These are phyloP conservation scores for Schizopygopsis malacanthus DNA, from an alignment of 2,797 vertebrate species.

Conservation along the genomic window DNA sequence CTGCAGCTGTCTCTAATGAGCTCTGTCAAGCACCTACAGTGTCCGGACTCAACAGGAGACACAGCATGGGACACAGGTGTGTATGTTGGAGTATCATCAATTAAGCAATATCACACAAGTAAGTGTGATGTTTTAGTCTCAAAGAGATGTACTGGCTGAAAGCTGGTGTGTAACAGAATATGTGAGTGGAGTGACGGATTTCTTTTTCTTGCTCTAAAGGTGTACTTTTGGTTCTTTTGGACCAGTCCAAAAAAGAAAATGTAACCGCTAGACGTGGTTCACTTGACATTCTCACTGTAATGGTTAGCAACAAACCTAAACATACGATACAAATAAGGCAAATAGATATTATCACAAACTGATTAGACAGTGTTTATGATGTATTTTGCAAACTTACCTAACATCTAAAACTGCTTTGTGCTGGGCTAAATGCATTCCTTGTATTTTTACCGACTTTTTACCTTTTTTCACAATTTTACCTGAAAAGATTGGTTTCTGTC, in stretches of 20 bases:
- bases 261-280: background rate
- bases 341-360: background rate
- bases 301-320: background rate
- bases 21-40: constrained; percentile 22
- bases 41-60: constrained; percentile 57
- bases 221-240: background rate
- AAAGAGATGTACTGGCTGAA: background rate
- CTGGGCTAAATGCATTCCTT: background rate
- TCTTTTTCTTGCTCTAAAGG: background rate
- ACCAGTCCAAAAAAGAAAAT: background rate
- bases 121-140: background rate
- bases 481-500: background rate
- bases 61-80: constrained; percentile 78
- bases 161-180: background rate
- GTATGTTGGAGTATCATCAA: background rate
- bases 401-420: background rate
- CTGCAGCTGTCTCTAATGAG: constrained; percentile 24
- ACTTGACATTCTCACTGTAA: background rate
- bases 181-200: background rate
- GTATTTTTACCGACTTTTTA: background rate
- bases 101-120: background rate
- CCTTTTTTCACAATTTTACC: too few species aligned
- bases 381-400: background rate
- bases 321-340: background rate
- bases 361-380: background rate